Evolutionary conservation across 2,797 vertebrate genomes (phyloP).

Genomic region (Limosa lapponica): DNA sequence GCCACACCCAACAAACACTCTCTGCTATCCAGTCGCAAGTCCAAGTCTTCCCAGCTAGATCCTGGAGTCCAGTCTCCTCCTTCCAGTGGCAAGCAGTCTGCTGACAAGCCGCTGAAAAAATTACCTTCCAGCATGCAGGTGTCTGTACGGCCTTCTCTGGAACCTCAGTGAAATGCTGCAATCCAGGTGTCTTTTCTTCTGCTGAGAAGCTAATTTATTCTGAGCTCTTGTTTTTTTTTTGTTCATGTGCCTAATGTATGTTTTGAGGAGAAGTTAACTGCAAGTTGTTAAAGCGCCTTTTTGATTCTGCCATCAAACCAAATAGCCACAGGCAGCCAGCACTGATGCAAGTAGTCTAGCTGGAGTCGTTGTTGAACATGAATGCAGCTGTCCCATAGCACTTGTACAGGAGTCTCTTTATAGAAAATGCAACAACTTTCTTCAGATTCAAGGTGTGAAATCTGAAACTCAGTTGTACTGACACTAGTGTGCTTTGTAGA

Average conservation of each 20-base stretch:
- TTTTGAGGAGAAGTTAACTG: constrained; percentile 69
- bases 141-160: constrained; percentile 88
- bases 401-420: constrained; percentile 55
- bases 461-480: constrained; percentile 32
- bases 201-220: constrained; percentile 87
- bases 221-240: constrained; percentile 74
- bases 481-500: constrained; percentile 17
- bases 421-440: constrained; percentile 36
- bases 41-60: constrained; percentile 91
- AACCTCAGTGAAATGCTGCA: constrained; percentile 87
- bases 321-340: constrained; percentile 85
- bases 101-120: constrained; percentile 88
- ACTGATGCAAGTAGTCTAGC: constrained; percentile 76
- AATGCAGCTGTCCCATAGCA: constrained; percentile 71
- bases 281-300: constrained; percentile 90
- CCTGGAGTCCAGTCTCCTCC: constrained; percentile 82
- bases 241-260: constrained; percentile 85
- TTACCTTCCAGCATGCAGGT: constrained; percentile 91
- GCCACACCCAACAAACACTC: constrained; percentile 86
- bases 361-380: constrained; percentile 67
- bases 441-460: constrained; percentile 32
- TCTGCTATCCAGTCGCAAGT: constrained; percentile 88
- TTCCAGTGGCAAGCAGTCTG: constrained; percentile 85
- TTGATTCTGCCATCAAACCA: constrained; percentile 85
- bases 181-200: constrained; percentile 77